Conservation (phyloP, 2,888 invertebrate genomes). For the Limnephilus marmoratus region DNA sequence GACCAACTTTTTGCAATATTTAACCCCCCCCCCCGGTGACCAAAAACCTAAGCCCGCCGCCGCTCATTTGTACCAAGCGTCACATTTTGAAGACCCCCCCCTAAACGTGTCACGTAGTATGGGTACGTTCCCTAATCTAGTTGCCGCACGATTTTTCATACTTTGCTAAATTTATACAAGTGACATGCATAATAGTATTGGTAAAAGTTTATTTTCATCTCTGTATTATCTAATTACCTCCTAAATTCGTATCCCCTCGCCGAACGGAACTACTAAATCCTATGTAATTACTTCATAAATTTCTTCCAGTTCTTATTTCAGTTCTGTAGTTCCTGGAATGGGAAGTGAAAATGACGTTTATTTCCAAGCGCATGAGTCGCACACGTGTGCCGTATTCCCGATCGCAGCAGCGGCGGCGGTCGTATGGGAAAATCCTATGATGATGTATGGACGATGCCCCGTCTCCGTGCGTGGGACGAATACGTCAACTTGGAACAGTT, state of each 20-base stretch:
- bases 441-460: conserved; percentile 24
- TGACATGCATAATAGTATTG: too few species aligned
- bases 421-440: conserved; percentile 50
- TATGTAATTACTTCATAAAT: neutral
- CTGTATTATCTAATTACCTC: too few species aligned
- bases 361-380: conserved; percentile 56
- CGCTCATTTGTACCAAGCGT: too few species aligned
- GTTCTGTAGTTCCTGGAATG: neutral
- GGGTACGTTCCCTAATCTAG: too few species aligned
- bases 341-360: conserved; percentile 37
- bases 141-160: too few species aligned
- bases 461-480: conserved; percentile 19
- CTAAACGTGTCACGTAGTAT: too few species aligned
- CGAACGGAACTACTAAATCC: neutral
- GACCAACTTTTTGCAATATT: too few species aligned
- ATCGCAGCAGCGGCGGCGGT: conserved; percentile 13
- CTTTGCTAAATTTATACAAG: too few species aligned
- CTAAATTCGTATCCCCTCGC: neutral
- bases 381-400: conserved; percentile 54
- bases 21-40: too few species aligned
- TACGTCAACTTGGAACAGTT: neutral
- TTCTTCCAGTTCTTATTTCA: neutral
- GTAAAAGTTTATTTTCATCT: too few species aligned
- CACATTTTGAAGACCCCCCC: too few species aligned
- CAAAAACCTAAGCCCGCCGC: too few species aligned